Percentiles rank a stretch among this genome's conserved stretches.
phyloP scores from a whole-genome alignment of 2,113 vertebrate species.

The Lagopus muta region DNA sequence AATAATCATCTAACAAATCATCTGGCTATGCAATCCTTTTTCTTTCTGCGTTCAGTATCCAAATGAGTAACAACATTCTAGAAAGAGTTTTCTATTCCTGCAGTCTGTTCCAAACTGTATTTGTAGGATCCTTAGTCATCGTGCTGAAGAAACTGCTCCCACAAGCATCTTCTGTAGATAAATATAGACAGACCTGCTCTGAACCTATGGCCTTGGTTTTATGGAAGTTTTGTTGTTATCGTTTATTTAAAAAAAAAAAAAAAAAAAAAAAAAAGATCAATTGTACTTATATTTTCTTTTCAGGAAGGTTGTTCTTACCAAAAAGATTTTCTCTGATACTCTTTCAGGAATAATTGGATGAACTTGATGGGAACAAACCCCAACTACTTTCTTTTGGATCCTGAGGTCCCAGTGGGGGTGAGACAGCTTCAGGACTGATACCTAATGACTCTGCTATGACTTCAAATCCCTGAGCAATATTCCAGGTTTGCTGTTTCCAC shows the following conservation, averaged over 20 bases:
- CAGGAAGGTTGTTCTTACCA: background rate
- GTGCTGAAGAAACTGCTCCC: background rate
- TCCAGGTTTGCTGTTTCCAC: background rate
- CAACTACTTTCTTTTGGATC: background rate
- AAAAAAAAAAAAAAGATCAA: no score
- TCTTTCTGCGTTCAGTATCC: background rate
- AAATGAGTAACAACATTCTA: background rate
- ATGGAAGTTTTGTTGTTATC: background rate
- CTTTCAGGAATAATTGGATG: background rate
- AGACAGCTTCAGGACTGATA: background rate
- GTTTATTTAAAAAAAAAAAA: no score
- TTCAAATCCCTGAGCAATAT: background rate
- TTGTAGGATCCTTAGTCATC: background rate
- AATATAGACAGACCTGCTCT: background rate
- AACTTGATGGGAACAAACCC: background rate
- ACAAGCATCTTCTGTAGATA: background rate
- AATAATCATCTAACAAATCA: background rate
- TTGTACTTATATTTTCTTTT: background rate
- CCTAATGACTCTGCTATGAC: background rate
- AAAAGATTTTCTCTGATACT: background rate
- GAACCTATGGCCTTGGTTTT: background rate
- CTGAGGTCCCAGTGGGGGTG: background rate
- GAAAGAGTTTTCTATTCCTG: background rate
- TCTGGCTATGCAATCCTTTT: background rate
- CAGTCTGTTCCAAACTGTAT: background rate